These are phyloP conservation scores for Protophormia terraenovae DNA, from an alignment of 2,888 invertebrate species.

Conservation along the genomic window DNA sequence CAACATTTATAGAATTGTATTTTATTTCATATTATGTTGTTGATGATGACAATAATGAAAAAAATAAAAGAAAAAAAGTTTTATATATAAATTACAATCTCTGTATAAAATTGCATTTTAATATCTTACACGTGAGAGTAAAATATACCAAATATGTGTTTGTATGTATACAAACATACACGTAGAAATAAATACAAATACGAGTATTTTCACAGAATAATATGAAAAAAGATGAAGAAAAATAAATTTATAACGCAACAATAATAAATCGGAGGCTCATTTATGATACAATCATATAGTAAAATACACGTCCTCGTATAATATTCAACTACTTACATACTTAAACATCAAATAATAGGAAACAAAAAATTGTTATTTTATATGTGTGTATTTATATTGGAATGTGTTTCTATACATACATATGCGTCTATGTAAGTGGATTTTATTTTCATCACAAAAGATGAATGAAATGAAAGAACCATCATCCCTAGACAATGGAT, in stretches of 20 bases:
- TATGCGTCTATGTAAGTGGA: neutral
- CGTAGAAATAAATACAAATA: neutral
- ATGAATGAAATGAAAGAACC: neutral
- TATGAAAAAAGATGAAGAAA: neutral
- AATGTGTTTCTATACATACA: neutral
- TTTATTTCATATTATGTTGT: neutral
- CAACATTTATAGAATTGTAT: conserved; percentile 15
- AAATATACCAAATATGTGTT: neutral
- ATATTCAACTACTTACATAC: conserved; percentile 6
- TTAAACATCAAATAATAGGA: conserved; percentile 15
- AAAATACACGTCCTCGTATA: neutral
- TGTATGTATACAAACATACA: neutral
- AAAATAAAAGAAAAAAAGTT: neutral
- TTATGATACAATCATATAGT: conserved; percentile 35
- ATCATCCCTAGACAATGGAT: neutral
- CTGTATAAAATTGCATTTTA: conserved; percentile 53
- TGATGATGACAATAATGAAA: neutral
- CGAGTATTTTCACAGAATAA: neutral
- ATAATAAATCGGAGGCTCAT: conserved; percentile 52
- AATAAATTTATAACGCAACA: conserved; percentile 17
- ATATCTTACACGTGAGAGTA: conserved; percentile 47
- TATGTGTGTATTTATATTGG: neutral
- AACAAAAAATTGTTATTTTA: neutral
- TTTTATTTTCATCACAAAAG: neutral
- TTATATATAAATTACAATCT: conserved; percentile 35